Percentiles rank a stretch among this genome's conserved stretches.
Evolutionary conservation across 1,140 invertebrate species (phyloP).

Genomic region (Bradynema listronoti): DNA sequence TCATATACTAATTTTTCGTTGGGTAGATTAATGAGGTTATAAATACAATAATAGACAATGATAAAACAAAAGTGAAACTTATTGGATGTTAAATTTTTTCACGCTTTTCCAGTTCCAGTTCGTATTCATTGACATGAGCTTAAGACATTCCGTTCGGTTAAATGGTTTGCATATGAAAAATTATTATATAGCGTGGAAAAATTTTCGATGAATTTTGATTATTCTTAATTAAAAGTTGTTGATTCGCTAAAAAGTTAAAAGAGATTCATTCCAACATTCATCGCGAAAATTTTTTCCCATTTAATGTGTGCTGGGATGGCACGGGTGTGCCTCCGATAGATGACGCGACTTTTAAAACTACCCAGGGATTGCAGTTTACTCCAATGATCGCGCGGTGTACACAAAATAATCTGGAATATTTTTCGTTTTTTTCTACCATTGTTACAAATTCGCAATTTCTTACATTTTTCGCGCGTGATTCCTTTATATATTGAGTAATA

Average conservation of each 20-base stretch:
- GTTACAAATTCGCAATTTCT: slow-evolving; percentile 9
- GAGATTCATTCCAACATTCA: slow-evolving; percentile 46
- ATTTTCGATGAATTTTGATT: too few species aligned
- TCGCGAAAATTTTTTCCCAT: slow-evolving; percentile 40
- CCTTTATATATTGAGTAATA: slow-evolving; percentile 18
- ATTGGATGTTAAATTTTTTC: too few species aligned
- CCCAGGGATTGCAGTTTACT: slow-evolving; percentile 21
- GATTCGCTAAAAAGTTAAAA: slow-evolving; percentile 28
- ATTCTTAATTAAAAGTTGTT: too few species aligned
- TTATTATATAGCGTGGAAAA: too few species aligned
- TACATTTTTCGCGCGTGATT: slow-evolving; percentile 26
- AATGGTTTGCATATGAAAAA: too few species aligned
- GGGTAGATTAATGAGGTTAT: too few species aligned
- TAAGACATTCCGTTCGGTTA: too few species aligned
- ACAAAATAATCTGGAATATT: slow-evolving; percentile 30
- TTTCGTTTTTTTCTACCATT: slow-evolving; percentile 13
- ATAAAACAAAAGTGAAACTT: too few species aligned
- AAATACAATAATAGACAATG: too few species aligned
- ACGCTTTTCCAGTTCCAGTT: too few species aligned
- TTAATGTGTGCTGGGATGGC: slow-evolving; percentile 38
- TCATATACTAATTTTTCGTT: too few species aligned
- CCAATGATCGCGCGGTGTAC: slow-evolving; percentile 31
- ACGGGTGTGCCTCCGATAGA: slow-evolving; percentile 43
- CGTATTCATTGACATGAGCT: too few species aligned
- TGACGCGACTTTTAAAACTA: slow-evolving; percentile 25